phyloP scores from a whole-genome alignment of 2,113 vertebrate species.

The Eretmodus cyanostictus region DNA sequence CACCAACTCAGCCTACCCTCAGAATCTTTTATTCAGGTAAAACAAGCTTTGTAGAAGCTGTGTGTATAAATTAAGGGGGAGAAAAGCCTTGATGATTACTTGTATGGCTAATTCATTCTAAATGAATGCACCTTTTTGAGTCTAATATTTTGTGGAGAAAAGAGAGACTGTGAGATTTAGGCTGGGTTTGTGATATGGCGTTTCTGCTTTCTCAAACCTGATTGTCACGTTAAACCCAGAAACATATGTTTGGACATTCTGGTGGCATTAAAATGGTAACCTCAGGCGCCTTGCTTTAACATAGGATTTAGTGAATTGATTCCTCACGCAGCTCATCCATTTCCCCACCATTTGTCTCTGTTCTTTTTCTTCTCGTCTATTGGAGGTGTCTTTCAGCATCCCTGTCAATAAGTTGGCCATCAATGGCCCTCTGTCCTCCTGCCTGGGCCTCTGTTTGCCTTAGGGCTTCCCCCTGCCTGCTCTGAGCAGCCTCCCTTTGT shows the following conservation, averaged over 20 bases:
- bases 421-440: conserved; percentile 61
- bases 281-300: neutral
- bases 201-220: neutral
- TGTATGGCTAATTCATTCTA: neutral
- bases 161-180: neutral
- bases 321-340: neutral
- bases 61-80: neutral
- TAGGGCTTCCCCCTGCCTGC: conserved; percentile 33
- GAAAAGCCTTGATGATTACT: neutral
- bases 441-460: conserved; percentile 59
- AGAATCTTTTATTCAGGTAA: neutral
- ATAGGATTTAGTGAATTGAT: neutral
- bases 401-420: conserved; percentile 43
- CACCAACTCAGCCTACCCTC: neutral
- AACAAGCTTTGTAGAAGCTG: neutral
- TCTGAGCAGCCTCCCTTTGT: conserved; percentile 43
- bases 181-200: neutral
- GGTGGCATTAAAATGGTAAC: neutral
- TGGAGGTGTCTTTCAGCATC: conserved; percentile 40
- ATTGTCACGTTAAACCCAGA: neutral
- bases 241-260: neutral
- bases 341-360: neutral
- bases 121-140: neutral
- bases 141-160: neutral
- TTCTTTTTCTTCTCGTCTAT: neutral